Evolutionary conservation across 2,888 invertebrate genomes (phyloP), one percentile per base, ranked within the genome.

Genomic region (Chloromyia formosa): DNA sequence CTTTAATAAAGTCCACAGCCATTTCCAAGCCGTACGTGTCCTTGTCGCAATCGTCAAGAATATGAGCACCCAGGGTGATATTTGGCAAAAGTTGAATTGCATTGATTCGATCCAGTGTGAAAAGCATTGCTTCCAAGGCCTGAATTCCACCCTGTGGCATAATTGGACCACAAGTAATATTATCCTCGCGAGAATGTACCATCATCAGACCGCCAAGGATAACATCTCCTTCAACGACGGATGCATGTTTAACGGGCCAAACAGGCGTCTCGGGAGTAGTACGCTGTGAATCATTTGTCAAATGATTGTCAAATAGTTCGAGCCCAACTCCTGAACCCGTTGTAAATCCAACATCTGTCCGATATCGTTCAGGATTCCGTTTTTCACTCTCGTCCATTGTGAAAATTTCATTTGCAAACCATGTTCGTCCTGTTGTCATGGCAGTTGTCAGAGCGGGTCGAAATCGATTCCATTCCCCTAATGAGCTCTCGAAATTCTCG

Each of bases 1-100:
- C 96, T 92, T 96, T 95, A 77, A 97, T 97, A 84, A 97, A 97
- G 86, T 97, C 96, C 16, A 97, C 94, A 16, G 96, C 95, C 92
- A 97, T 96, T 84, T 97, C 96, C 78, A 97, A 87, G 0, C 97
- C 97, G 82, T 96, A 96, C 0, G 96, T 97, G 83, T 97, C 97
- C 86, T 95, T 94, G 87, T 97, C 97, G 85, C 97, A 97, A 85
- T 97, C 97, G 82, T 97, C 97, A 77, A 97, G 87, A 72, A 97
- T 91, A 82, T 96, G 93, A 10, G 95, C 95, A 53, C 96, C 96
- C 12, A 97, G 86, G 4, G 88, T 90, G 72, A 96, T 91, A 71
- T 93, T 93, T 0, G 94, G 94, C 77, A 94, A 87, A 78, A 93
- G 86, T 74, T 88, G 87, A 74, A 87, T 83, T 76, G 89, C 86